Conservation (phyloP, 2,113 vertebrate genomes). For the Arenaria interpres region DNA sequence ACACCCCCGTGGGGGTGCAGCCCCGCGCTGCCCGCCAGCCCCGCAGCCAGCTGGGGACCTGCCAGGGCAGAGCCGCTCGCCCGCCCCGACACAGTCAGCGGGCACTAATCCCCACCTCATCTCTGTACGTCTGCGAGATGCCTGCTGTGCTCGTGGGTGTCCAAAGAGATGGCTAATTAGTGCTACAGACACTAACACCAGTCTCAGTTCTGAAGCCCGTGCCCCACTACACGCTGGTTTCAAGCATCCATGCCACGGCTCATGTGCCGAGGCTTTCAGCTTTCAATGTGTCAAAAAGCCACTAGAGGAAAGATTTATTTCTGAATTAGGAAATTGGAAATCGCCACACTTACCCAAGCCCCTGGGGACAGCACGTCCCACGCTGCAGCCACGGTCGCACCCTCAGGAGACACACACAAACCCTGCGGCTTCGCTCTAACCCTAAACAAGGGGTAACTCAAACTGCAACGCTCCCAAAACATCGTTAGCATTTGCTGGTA, state of each 20-base stretch:
- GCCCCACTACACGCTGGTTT: not conserved
- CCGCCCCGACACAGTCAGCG: accelerated
- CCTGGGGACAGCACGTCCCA: not conserved
- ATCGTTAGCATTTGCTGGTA: not conserved
- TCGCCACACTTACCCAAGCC: not conserved
- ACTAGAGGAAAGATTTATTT: not conserved
- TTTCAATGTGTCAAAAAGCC: not conserved
- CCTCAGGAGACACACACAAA: not conserved
- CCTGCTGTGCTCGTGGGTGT: accelerated
- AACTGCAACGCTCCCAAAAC: not conserved
- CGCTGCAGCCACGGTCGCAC: not conserved
- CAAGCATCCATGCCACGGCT: accelerated
- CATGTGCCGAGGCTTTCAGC: not conserved
- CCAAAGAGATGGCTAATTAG: too few relatives aligned
- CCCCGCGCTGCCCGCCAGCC: too few relatives aligned
- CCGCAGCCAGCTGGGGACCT: not conserved
- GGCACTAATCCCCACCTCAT: not conserved
- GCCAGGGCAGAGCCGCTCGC: not conserved
- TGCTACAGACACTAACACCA: not conserved
- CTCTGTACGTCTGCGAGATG: accelerated
- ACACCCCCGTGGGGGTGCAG: accelerated
- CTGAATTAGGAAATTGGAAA: not conserved
- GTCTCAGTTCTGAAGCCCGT: accelerated
- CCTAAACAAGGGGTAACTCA: not conserved
- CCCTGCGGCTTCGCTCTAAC: not conserved